phyloP scores from a whole-genome alignment of 2,888 invertebrate species.

The Orthosia gracilis region DNA sequence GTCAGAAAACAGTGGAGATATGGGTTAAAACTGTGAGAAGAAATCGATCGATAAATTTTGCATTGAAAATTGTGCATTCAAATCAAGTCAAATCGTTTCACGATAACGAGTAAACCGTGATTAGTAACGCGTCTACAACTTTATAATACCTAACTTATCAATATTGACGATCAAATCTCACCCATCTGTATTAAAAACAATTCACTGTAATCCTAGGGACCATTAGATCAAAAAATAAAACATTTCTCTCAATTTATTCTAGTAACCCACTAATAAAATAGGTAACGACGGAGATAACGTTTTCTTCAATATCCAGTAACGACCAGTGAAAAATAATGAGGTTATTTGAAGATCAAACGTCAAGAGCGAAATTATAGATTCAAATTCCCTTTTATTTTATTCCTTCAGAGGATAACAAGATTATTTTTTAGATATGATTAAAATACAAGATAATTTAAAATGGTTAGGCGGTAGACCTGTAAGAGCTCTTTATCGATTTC shows the following conservation, averaged over 20 bases:
- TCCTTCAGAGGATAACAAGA: background rate
- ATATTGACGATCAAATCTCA: background rate
- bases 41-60: background rate
- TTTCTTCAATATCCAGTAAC: constrained; percentile 36
- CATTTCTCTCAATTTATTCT: constrained; percentile 9
- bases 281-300: constrained; percentile 3
- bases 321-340: constrained; percentile 46
- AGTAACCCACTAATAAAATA: constrained; percentile 17
- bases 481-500: background rate
- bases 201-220: background rate
- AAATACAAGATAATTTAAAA: constrained; percentile 9
- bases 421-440: background rate
- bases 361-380: constrained; percentile 34
- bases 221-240: background rate
- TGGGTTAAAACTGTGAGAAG: background rate
- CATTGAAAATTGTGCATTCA: background rate
- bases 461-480: background rate
- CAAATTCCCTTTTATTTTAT: constrained; percentile 6
- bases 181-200: background rate
- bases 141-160: background rate
- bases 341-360: constrained; percentile 48
- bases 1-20: background rate
- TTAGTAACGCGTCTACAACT: background rate
- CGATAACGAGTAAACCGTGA: background rate
- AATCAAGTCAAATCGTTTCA: background rate